These are phyloP conservation scores for Alectura lathami DNA, from an alignment of 2,113 vertebrate genomes.

Conservation along the genomic window DNA sequence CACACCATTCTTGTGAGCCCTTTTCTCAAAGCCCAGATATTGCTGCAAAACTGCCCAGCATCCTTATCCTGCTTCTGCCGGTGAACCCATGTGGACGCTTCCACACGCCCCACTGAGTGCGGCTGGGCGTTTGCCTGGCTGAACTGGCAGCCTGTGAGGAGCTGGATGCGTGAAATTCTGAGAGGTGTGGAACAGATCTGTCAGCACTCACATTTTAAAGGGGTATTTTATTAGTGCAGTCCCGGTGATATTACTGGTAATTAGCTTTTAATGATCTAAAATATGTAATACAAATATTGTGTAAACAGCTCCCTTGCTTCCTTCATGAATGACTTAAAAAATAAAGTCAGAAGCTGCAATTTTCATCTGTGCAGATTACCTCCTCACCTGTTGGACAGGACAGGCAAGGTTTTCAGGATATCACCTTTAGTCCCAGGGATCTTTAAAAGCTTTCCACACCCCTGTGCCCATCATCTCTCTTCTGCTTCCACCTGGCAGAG, in stretches of 20 bases:
- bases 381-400: neutral
- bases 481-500: neutral
- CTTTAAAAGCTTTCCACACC: neutral
- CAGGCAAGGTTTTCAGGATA: accelerated
- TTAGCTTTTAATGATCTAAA: neutral
- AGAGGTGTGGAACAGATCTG: neutral
- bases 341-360: neutral
- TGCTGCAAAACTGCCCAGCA: neutral
- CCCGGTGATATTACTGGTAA: neutral
- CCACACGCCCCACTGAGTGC: accelerated
- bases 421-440: neutral
- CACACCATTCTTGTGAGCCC: accelerated
- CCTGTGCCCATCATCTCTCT: neutral
- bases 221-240: neutral
- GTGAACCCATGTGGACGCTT: neutral
- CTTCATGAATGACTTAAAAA: neutral
- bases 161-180: neutral
- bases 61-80: accelerated
- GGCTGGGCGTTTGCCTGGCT: neutral
- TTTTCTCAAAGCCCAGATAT: neutral
- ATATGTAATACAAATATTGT: neutral
- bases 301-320: neutral
- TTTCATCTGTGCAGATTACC: neutral
- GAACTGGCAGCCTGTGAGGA: neutral
- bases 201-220: neutral